Percentiles rank a stretch among this genome's conserved stretches.
These are phyloP conservation scores for Keiferia lycopersicella DNA, from an alignment of 2,888 invertebrate species.

Conservation along the genomic window DNA sequence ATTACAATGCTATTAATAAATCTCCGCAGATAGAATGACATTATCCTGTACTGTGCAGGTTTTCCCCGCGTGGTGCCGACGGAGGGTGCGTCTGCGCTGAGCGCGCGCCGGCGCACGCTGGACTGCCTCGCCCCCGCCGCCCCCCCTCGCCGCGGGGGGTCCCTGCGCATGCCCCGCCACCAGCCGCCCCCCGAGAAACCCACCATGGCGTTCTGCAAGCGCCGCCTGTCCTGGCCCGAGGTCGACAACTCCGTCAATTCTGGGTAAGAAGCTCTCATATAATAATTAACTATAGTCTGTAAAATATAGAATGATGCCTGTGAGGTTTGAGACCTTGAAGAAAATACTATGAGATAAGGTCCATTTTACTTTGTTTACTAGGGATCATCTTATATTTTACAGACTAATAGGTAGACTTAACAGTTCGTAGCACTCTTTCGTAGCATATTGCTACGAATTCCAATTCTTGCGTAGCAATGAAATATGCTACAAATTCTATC, in stretches of 20 bases:
- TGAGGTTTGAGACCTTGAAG: no score
- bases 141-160: constrained; percentile 78
- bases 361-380: no score
- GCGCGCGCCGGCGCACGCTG: constrained; percentile 82
- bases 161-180: constrained; percentile 81
- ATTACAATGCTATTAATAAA: no score
- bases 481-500: no score
- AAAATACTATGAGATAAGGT: no score
- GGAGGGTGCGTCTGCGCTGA: constrained; percentile 82
- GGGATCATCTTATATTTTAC: no score
- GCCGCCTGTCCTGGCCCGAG: constrained; percentile 92
- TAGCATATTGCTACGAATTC: no score
- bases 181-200: constrained; percentile 84
- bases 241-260: constrained; percentile 91
- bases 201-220: constrained; percentile 87
- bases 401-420: no score
- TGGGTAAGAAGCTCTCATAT: constrained; percentile 86
- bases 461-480: no score
- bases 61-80: constrained; percentile 88
- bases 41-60: constrained; percentile 57
- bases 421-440: no score
- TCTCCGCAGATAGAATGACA: neutral
- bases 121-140: constrained; percentile 83
- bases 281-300: no score
- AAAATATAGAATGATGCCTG: no score